Evolutionary conservation across 2,888 invertebrate genomes (phyloP), one percentile per base, ranked within the genome.

Genomic region (Cybosia mesomella): DNA sequence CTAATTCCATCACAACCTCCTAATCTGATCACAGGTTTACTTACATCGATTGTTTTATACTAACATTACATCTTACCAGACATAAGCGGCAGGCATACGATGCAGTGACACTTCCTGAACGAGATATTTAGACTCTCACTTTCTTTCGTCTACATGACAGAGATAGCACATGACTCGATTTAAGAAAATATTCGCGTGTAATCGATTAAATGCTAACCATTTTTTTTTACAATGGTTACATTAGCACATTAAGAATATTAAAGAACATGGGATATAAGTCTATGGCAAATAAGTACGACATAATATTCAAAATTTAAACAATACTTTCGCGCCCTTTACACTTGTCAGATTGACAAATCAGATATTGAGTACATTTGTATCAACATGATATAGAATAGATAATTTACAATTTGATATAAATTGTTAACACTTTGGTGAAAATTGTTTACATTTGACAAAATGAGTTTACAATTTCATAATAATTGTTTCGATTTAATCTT

Each of bases 11-110:
- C 94, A 94, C 94, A 94, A 94, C 94, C 94, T 85, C 89, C 93
- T 89, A 89, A 81, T 88, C 92, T 89, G 92, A 94, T 94, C 94
- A 94, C 94, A 94, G 94, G 88, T 88, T 89, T 84, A 88, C 89
- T 91, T 91, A 91, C 89, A 86, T 87, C 83, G 84, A 85, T 83
- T 81, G 84, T 77, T 82, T 84, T 85, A 87, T 71, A 11, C 66
- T 83, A 86, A 81, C 74, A 76, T 76, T 76, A 69, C 74, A 74
- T 74, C 74, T 75, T 74, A 83, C 83, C 83, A 82, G 76, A 78
- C 64, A 68, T 75, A 79, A 66, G 68, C 58, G 49, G 53, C n/a
- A 39, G 36, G 13, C 3, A 49, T 24, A 15, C n/a, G n/a, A n/a
- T 2, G 36, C 15, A 39, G 36, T 9, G 11, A 22, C 13, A 36